Evolutionary conservation across 2,888 invertebrate genomes (phyloP).

Genomic region (Tromatobia lineatoria): DNA sequence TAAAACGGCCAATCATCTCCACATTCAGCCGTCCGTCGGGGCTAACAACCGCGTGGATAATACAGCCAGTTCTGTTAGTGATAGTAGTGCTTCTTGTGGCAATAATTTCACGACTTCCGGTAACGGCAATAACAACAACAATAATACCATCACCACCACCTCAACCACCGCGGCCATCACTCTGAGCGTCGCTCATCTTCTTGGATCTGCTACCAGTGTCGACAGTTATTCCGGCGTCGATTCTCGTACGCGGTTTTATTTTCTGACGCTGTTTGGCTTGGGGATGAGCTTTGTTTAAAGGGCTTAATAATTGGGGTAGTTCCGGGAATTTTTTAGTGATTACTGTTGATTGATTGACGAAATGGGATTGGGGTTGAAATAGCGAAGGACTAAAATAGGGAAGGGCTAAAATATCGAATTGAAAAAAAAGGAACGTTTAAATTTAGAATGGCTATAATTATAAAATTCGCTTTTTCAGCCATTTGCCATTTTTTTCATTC

Average conservation of each 20-base stretch:
- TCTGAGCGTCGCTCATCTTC: slow-evolving; percentile 82
- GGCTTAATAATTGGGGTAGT: not conserved
- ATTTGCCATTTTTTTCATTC: too few species aligned
- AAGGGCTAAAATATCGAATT: too few species aligned
- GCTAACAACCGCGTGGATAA: slow-evolving; percentile 5
- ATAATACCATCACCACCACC: slow-evolving; percentile 38
- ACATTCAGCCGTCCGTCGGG: slow-evolving; percentile 33
- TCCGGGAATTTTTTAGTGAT: too few species aligned
- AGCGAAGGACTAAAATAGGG: too few species aligned
- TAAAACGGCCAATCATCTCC: slow-evolving; percentile 58
- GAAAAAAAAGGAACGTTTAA: too few species aligned
- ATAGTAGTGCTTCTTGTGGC: not conserved
- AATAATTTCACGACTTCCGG: slow-evolving; percentile 52
- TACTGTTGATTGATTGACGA: too few species aligned
- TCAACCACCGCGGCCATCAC: slow-evolving; percentile 76
- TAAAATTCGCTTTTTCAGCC: too few species aligned
- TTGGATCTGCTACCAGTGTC: slow-evolving; percentile 75
- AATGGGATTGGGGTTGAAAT: too few species aligned
- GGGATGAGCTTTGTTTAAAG: too few species aligned
- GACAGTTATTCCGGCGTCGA: slow-evolving; percentile 63
- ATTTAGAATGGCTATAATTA: too few species aligned
- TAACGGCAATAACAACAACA: slow-evolving; percentile 64
- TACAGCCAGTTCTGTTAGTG: not conserved
- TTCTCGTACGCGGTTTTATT: slow-evolving; percentile 72
- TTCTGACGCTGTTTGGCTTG: too few species aligned